phyloP scores from a whole-genome alignment of 2,113 vertebrate genomes.

The Thomomys bottae region DNA sequence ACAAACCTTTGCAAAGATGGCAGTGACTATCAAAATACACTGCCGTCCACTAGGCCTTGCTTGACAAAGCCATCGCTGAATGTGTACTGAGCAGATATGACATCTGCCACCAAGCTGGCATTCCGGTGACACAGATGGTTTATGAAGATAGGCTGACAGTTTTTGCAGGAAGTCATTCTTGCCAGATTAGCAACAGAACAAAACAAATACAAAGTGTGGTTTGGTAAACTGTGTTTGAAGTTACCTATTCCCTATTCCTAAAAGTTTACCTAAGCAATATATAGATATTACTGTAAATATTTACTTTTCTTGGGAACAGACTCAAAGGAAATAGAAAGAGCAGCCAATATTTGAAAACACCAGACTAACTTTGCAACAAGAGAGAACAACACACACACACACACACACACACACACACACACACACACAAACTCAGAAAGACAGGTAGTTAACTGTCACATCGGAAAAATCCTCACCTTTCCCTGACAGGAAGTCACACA shows the following conservation, averaged over 20 bases:
- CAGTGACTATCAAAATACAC: background rate
- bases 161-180: constrained; percentile 33
- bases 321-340: constrained; percentile 55
- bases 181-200: constrained; percentile 48
- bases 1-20: background rate
- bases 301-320: constrained; percentile 54
- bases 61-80: background rate
- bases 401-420: background rate
- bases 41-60: rapidly evolving
- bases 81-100: background rate
- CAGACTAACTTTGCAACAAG: constrained; percentile 8
- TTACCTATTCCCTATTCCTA: background rate
- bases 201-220: constrained; percentile 32
- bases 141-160: constrained; percentile 33
- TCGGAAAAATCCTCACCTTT: constrained; percentile 12
- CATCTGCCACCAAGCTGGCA: background rate
- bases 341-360: constrained; percentile 16
- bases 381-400: background rate
- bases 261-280: constrained; percentile 4
- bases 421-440: background rate
- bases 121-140: constrained; percentile 51
- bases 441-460: background rate
- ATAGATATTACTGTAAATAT: constrained; percentile 8
- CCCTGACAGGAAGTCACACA: background rate
- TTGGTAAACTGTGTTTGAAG: constrained; percentile 40